Evolutionary conservation across 2,797 vertebrate species (phyloP), one percentile per base, ranked within the genome.

Genomic region (Iguana delicatissima): DNA sequence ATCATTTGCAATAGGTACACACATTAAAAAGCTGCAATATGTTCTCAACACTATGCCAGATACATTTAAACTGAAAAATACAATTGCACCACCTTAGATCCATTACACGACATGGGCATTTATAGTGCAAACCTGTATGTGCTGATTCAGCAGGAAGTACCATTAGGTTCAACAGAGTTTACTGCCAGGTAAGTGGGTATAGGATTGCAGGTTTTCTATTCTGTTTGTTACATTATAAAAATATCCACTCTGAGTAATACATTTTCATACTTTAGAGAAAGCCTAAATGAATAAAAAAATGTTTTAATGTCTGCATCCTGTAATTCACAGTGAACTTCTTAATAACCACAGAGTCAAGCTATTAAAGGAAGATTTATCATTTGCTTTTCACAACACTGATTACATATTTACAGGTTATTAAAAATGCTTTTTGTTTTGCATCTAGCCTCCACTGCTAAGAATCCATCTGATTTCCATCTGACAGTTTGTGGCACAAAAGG

Each of bases 401-500:
- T 83, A 84, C 46, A 86, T 38, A 69, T 92, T n/a, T 92, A 89
- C 69, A 81, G 52, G 59, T 93, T 83, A 87, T 93, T 35, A 83
- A 86, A 72, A 12, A 59, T 77, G 32, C 50, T 72, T 91, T 86
- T 91, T 87, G 74, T 81, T 85, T 82, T 94, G 91, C 74, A 12
- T 4, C 86, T 90, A 89, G 92, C 89, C 88, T 91, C 81, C 82
- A 86, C 74, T 38, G 29, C 73, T 89, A 90, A 89, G 90, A 94
- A 93, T 81, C 64, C 89, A 91, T 91, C 90, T 95, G 88, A 94
- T 92, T 93, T 88, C 88, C 82, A 80, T 89, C 0, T 91, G 85
- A 50, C 85, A 90, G n/a, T 73, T 91, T 86, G 57, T 62, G 93
- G 92, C 94, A 90, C 62, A 88, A 94, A 93, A 86, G 94, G 95